These are phyloP conservation scores for Zaprionus camerounensis DNA, from an alignment of 1,140 invertebrate genomes.

Conservation along the genomic window DNA sequence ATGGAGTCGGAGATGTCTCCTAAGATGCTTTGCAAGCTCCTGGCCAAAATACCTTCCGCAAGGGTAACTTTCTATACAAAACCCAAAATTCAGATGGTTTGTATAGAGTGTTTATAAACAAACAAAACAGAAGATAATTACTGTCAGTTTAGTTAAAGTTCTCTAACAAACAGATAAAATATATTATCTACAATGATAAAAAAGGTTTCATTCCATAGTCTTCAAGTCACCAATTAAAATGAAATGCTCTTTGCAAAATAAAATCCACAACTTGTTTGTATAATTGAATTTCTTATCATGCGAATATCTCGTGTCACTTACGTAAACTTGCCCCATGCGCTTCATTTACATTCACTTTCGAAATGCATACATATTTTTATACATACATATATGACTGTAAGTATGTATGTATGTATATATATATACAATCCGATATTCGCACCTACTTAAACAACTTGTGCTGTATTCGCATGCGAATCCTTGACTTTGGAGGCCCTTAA, in stretches of 20 bases:
- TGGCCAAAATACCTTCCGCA: too few relatives aligned
- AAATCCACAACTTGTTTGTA: neutral
- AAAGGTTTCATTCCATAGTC: too few relatives aligned
- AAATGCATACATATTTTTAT: neutral
- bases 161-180: too few relatives aligned
- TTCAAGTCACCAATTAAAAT: neutral
- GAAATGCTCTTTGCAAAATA: neutral
- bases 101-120: too few relatives aligned
- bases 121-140: too few relatives aligned
- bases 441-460: constrained; percentile 27
- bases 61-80: too few relatives aligned
- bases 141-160: too few relatives aligned
- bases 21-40: too few relatives aligned
- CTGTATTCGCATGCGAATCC: constrained; percentile 53
- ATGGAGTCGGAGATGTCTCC: too few relatives aligned
- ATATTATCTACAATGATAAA: too few relatives aligned
- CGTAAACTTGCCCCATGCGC: neutral
- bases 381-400: neutral
- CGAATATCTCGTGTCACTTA: constrained; percentile 5
- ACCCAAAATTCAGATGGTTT: too few relatives aligned
- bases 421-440: constrained; percentile 14
- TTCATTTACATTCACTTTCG: constrained; percentile 30
- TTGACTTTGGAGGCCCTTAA: constrained; percentile 69
- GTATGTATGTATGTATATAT: neutral
- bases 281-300: constrained; percentile 12